phyloP scores from a whole-genome alignment of 35 echinoderm and acorn worm genomes.

The Ptychodera flava region DNA sequence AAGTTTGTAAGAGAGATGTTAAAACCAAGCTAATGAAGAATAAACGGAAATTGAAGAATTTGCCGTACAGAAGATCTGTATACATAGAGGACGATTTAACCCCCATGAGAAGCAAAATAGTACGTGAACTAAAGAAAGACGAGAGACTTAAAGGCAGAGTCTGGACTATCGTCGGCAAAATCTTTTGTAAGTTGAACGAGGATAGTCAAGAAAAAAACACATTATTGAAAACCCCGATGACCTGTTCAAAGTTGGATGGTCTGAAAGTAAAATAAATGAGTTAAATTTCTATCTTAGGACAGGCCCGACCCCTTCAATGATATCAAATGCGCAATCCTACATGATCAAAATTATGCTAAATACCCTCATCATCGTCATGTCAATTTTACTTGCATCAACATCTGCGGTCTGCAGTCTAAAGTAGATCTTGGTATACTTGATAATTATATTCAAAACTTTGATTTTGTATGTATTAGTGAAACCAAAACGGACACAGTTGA shows the following conservation, averaged over 20 bases:
- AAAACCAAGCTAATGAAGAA: conserved; percentile 9
- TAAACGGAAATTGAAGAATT: conserved; percentile 7
- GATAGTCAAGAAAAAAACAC: not conserved
- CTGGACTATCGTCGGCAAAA: conserved; percentile 26
- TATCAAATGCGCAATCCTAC: not conserved
- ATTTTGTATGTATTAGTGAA: conserved; percentile 24
- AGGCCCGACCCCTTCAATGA: not conserved
- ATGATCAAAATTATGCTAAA: conserved; percentile 4
- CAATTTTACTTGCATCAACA: conserved; percentile 10
- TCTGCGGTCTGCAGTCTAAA: conserved; percentile 14
- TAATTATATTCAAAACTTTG: conserved; percentile 16
- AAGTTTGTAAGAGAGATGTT: conserved; percentile 1
- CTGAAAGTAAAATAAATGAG: not conserved
- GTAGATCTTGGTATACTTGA: conserved; percentile 3
- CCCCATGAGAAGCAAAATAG: conserved; percentile 10
- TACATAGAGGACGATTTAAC: conserved; percentile 11
- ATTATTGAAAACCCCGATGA: not conserved
- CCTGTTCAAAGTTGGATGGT: not conserved
- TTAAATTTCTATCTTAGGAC: not conserved
- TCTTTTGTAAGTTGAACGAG: not conserved
- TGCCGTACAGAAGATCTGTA: not conserved
- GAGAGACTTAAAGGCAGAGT: not conserved
- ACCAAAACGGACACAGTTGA: conserved; percentile 31
- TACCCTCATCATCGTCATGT: not conserved
- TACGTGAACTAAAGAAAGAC: conserved; percentile 14